These are phyloP conservation scores for Trachelus stipa DNA, from an alignment of 2,888 invertebrate species.

Conservation along the genomic window DNA sequence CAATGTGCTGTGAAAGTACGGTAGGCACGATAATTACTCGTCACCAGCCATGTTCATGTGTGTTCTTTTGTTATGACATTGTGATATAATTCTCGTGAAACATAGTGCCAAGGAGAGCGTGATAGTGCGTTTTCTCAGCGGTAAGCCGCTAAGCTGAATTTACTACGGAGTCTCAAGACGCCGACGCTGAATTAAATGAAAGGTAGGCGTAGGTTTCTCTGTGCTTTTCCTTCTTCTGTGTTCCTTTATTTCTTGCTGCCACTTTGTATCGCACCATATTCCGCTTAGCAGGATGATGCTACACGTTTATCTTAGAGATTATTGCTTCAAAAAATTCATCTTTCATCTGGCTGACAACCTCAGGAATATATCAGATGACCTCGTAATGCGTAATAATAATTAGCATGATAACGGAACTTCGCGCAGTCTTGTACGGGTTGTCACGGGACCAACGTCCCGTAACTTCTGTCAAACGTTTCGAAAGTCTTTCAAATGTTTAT, in stretches of 20 bases:
- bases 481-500: neutral
- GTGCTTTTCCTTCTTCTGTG: conserved; percentile 1
- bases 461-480: conserved; percentile 2
- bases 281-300: neutral
- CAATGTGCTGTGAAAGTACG: conserved; percentile 51
- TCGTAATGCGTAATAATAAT: conserved; percentile 34
- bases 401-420: conserved; percentile 38
- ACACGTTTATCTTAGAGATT: neutral
- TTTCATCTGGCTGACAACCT: neutral
- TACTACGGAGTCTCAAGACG: conserved; percentile 10
- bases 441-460: conserved; percentile 24
- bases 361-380: conserved; percentile 23
- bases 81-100: conserved; percentile 41
- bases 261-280: neutral
- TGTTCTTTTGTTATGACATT: conserved; percentile 55
- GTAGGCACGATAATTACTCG: conserved; percentile 42
- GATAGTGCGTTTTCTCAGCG: conserved; percentile 11
- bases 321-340: neutral
- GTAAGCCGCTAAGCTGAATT: conserved; percentile 20
- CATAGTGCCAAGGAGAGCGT: conserved; percentile 12
- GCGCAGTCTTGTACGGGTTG: conserved; percentile 16
- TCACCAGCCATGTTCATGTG: conserved; percentile 50
- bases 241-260: neutral
- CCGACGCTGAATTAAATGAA: conserved; percentile 48
- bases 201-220: conserved; percentile 45